A percentile compares a stretch with the other conserved stretches of the same genome.
Conservation (phyloP, 2,888 invertebrate genomes). For the Gibbula magus region DNA sequence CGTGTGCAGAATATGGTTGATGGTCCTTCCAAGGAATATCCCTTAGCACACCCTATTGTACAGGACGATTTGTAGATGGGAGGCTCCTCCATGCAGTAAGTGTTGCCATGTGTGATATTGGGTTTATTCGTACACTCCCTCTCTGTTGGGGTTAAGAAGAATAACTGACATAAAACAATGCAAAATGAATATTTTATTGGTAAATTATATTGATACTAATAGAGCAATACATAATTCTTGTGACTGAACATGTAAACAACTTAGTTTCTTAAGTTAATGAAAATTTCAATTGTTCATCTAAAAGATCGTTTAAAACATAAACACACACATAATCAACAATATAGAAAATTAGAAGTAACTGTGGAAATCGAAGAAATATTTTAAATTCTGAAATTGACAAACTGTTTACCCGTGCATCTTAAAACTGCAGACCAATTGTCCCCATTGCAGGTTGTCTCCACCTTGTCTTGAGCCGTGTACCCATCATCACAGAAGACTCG, state of each 20-base stretch:
- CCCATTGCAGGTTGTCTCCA: not conserved
- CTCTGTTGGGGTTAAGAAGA: not conserved
- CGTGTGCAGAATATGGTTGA: not conserved
- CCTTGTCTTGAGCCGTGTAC: not conserved
- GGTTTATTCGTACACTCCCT: not conserved
- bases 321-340: no score
- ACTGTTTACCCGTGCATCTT: not conserved
- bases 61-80: not conserved
- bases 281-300: no score
- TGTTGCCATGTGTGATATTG: not conserved
- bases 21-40: not conserved
- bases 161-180: no score
- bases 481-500: not conserved
- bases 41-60: not conserved
- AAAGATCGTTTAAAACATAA: no score
- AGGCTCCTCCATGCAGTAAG: not conserved
- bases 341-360: no score
- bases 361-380: no score
- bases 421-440: not conserved
- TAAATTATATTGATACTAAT: no score
- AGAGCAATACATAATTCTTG: no score
- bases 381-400: no score
- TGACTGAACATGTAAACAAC: no score
- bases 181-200: no score
- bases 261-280: no score